Evolutionary conservation across 2,888 invertebrate genomes (phyloP), one percentile per base, ranked within the genome.

Genomic region (Ellobium chinense): DNA sequence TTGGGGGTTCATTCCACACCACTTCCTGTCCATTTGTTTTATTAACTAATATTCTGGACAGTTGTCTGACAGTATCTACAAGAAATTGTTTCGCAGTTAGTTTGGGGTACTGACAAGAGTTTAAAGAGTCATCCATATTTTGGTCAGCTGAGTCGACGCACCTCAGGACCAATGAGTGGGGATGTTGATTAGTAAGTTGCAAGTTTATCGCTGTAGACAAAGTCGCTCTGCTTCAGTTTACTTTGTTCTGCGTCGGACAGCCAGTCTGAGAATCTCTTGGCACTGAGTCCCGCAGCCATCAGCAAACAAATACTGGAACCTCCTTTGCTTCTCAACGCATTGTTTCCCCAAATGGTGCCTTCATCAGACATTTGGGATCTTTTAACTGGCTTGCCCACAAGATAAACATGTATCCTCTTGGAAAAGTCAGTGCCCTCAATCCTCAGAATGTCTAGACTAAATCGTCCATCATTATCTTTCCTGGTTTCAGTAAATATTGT

Each of bases 211-310:
- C n/a, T n/a, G n/a, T n/a, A n/a, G n/a, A n/a, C n/a, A n/a, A 9
- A 9, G 37, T 0, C 39, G 14, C 29, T 54, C 21, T 69, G n/a
- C 5, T 7, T 24, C 18, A 46, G 18, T 54, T 9, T 5, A 7
- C 73, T 60, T 73, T 73, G 36, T 24, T 36, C 5, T 24, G 60
- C 73, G 21, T 73, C 73, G 36, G 37, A 36, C 58, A 60, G 2
- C 60, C 73, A 73, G 0, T 56, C 37, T 9, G 73, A 73, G 18
- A 73, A 73, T 27, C 36, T 58, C 60, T 73, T 73, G 58, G 73
- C 60, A 24, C 5, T 58, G 24, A 73, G 37, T 0, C 73, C 73
- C 36, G 34, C 27, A 60, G 73, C 73, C 24, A 73, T 60, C 37
- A 60, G 36, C 73, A 58, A 73, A 24, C 60, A 58, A 24, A 73